These are phyloP conservation scores for Eucera pruinosa DNA, from an alignment of 2,888 invertebrate species.

Conservation along the genomic window DNA sequence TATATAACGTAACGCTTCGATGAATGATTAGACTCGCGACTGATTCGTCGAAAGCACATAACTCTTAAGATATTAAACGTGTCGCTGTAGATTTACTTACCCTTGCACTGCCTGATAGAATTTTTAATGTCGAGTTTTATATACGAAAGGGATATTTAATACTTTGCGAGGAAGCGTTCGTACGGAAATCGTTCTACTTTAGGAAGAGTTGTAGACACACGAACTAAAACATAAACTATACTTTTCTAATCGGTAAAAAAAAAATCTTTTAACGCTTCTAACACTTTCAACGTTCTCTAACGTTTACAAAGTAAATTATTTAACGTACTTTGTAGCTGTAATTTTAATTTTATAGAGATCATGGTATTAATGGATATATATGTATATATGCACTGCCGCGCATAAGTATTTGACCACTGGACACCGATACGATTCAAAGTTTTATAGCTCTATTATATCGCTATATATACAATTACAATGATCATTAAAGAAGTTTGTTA, in stretches of 20 bases:
- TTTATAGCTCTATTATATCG: too few relatives aligned
- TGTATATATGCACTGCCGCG: too few relatives aligned
- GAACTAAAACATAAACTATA: conserved; percentile 5
- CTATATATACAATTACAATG: too few relatives aligned
- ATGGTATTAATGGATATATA: conserved; percentile 1
- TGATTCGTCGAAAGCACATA: conserved; percentile 21
- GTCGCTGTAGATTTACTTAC: conserved; percentile 50
- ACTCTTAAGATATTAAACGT: conserved; percentile 11
- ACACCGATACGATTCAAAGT: too few relatives aligned
- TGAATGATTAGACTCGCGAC: conserved; percentile 1
- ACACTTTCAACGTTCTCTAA: conserved; percentile 21
- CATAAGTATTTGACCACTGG: too few relatives aligned
- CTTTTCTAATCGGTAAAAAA: conserved; percentile 40
- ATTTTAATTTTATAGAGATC: conserved; percentile 2
- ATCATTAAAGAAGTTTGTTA: too few relatives aligned
- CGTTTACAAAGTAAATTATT: conserved; percentile 31
- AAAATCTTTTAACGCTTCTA: too few relatives aligned
- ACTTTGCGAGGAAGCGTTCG: not conserved
- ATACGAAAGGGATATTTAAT: not conserved
- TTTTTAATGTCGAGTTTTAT: conserved; percentile 19
- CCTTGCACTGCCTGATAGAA: conserved; percentile 38
- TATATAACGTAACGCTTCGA: conserved; percentile 18
- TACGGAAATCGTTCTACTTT: not conserved
- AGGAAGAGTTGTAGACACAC: not conserved
- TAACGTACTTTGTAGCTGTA: conserved; percentile 26